Evolutionary conservation across 2,797 vertebrate species (phyloP).

Genomic region (Luscinia megarhynchos): DNA sequence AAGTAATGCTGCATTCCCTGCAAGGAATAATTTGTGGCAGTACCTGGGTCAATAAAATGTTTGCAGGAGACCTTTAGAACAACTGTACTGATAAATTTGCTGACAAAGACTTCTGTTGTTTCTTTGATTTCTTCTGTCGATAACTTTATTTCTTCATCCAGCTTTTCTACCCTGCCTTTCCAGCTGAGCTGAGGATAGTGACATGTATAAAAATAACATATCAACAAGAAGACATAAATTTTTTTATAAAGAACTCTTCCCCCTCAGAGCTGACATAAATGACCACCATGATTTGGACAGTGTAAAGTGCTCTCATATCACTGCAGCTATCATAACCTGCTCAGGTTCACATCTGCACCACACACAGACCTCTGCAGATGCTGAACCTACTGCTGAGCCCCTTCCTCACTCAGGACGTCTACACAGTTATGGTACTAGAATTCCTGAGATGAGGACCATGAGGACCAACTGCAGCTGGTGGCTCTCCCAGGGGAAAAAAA

Average conservation of each 20-base stretch:
- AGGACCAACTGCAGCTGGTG: not conserved
- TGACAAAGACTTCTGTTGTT: conserved; percentile 4
- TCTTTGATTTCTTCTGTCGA: not conserved
- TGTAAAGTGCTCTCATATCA: not conserved
- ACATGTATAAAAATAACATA: not conserved
- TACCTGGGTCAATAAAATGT: not conserved
- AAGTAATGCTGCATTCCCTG: not conserved
- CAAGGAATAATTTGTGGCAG: not conserved
- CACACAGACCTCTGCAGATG: not conserved
- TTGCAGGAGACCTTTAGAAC: not conserved
- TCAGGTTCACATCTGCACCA: not conserved
- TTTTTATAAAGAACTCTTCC: not conserved
- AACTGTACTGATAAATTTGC: not conserved
- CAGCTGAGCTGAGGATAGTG: not conserved
- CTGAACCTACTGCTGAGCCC: not conserved
- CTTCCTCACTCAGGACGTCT: not conserved
- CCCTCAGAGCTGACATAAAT: not conserved
- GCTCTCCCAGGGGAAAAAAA: not conserved
- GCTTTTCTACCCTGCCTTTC: not conserved
- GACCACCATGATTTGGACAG: not conserved
- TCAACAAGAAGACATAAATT: not conserved
- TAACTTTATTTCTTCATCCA: not conserved
- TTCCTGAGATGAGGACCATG: not conserved
- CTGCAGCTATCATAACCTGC: not conserved
- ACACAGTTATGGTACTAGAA: not conserved